These are phyloP conservation scores for Ditylenchus dipsaci DNA, from an alignment of 1,140 invertebrate species.

Conservation along the genomic window DNA sequence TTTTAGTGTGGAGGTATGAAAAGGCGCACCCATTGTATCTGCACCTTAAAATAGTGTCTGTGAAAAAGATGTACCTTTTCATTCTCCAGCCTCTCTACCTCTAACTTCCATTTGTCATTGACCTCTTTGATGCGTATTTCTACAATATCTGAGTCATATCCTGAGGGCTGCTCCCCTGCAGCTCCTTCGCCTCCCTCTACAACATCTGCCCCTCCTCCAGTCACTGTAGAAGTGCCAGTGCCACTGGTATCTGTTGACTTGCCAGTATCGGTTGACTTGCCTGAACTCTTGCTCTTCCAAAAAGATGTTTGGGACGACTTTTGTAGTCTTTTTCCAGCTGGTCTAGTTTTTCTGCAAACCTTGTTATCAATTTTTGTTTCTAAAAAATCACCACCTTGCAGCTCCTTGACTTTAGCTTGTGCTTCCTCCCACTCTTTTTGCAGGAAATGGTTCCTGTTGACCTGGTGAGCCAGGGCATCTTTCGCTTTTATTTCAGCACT, in stretches of 20 bases:
- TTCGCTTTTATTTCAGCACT: conserved; percentile 40
- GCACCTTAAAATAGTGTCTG: too few species aligned
- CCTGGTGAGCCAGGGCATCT: conserved; percentile 46
- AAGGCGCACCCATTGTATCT: too few species aligned
- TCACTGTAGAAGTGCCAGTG: conserved; percentile 13
- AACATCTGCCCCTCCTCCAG: conserved; percentile 26
- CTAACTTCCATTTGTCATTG: conserved; percentile 55
- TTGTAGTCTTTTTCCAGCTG: conserved; percentile 54
- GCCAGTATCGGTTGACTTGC: neutral
- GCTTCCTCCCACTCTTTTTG: conserved; percentile 50
- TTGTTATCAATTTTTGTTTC: neutral
- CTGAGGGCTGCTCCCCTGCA: neutral
- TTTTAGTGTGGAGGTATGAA: too few species aligned
- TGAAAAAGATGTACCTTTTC: conserved; percentile 49
- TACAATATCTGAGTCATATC: conserved; percentile 52
- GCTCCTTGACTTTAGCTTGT: conserved; percentile 40
- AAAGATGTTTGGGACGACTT: conserved; percentile 28
- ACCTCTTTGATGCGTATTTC: conserved; percentile 54
- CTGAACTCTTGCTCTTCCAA: conserved; percentile 29
- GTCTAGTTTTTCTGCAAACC: conserved; percentile 36
- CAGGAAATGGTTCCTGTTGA: conserved; percentile 43
- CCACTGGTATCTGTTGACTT: conserved; percentile 13
- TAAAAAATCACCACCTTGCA: too few species aligned
- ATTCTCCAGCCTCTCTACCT: conserved; percentile 56
- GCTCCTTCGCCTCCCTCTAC: conserved; percentile 20